Evolutionary conservation across 2,113 vertebrate species (phyloP).

Genomic region (Silurus asotus): DNA sequence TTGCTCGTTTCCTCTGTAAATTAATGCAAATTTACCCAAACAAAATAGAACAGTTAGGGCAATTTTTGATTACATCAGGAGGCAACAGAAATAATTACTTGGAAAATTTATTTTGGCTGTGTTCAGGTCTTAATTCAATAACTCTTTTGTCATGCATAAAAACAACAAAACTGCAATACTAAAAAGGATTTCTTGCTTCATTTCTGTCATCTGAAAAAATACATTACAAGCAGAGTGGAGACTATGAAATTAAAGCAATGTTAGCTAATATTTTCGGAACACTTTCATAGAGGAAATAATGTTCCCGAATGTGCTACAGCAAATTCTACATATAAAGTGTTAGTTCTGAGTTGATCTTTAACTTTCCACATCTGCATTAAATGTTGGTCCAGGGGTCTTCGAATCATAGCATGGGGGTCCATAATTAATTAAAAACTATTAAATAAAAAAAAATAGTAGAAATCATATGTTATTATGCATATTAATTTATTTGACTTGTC

Average conservation of each 20-base stretch:
- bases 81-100: neutral
- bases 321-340: neutral
- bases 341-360: neutral
- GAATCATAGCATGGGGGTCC: neutral
- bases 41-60: neutral
- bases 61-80: neutral
- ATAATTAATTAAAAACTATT: neutral
- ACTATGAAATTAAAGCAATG: neutral
- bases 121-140: neutral
- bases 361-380: neutral
- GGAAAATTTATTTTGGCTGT: neutral
- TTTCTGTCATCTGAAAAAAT: neutral
- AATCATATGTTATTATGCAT: neutral
- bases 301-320: neutral
- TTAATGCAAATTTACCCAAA: neutral
- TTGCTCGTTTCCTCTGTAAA: neutral
- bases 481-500: neutral
- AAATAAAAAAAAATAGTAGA: neutral
- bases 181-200: neutral
- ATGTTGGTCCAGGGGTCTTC: neutral
- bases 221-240: neutral
- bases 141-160: neutral
- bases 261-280: neutral
- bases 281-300: neutral
- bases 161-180: neutral